These are phyloP conservation scores for Diploptera punctata DNA, from an alignment of 2,888 invertebrate genomes.

Conservation along the genomic window DNA sequence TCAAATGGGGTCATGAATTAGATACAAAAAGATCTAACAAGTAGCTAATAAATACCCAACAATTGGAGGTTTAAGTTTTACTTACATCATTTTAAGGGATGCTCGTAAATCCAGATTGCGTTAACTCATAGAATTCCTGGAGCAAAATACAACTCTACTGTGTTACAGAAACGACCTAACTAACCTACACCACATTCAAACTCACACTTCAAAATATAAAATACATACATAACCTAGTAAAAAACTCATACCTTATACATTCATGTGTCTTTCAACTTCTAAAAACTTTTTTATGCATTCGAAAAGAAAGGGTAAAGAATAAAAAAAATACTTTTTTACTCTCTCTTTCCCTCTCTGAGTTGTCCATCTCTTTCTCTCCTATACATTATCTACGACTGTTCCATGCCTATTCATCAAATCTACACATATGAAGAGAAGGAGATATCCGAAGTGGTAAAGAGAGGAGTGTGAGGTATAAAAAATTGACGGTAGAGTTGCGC, in stretches of 20 bases:
- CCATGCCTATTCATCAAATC: conserved; percentile 37
- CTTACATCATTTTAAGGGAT: no score
- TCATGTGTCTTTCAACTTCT: conserved; percentile 27
- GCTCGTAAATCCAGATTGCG: no score
- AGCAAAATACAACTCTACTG: no score
- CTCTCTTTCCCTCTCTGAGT: neutral
- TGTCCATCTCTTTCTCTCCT: conserved; percentile 28
- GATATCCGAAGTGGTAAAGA: conserved; percentile 16
- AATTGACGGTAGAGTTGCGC: conserved; percentile 9
- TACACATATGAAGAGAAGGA: conserved; percentile 30
- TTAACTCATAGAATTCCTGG: no score
- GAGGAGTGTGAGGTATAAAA: neutral
- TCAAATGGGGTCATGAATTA: no score
- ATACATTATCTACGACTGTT: conserved; percentile 17
- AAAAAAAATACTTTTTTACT: conserved; percentile 14
- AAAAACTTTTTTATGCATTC: conserved; percentile 37
- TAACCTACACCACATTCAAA: conserved; percentile 33
- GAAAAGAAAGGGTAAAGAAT: conserved; percentile 19
- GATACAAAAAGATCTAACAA: no score
- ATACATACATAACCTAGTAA: conserved; percentile 18
- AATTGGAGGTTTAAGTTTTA: no score
- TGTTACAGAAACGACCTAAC: no score
- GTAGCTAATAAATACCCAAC: no score
- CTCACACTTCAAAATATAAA: conserved; percentile 29
- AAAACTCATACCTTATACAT: conserved; percentile 22